Base-by-base conservation (phyloP, 2,113 vertebrate species). In the Australoheros scitulus region DNA sequence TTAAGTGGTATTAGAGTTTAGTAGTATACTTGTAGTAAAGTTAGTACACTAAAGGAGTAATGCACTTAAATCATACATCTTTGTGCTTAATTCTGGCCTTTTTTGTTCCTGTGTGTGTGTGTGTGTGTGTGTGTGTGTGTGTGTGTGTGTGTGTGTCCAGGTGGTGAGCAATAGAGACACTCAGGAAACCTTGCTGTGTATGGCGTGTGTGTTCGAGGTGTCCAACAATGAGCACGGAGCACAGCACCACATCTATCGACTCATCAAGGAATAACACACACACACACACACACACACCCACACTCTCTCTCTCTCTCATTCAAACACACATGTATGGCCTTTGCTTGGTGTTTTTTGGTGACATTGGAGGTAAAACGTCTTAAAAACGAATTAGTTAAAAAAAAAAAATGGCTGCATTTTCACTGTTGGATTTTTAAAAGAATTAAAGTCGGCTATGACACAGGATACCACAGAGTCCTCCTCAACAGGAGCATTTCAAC, bases 121-220 rank as follows among this genome's bases (percentile, higher is more conserved):
- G 2, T 55, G 43, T 38, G 15, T 41, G 6, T 64, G 2, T 61
- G 34, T 83, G 11, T 82, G 18, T 78, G 68, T 55, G 29, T 38
- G 15, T 41, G 3, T 64, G 2, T 61, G 34, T 83, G 11, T 82
- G 18, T 78, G 68, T 83, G 17, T 92, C 61, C 93, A 99, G 98
- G 98, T 99, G 84, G 98, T 99, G 94, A 98, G 97, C 88, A 99
- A 99, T 97, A 97, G 98, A 95, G 98, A 99, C 83, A 99, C 98
- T 83, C 98, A 98, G 95, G 98, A 99, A 95, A 99, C 97, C 38
- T 96, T 99, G 92, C 98, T 99, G 91, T 99, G 98, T 93, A 98
- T 99, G 97, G 98, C 98, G 32, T 99, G 98, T 91, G 98, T 99
- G 86, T 99, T 99, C 36, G 98, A 99, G 93, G 98, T 99, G 88